Evolutionary conservation across 2,113 vertebrate species (phyloP), one percentile per base, ranked within the genome.

Genomic region (Pangasianodon gigas): DNA sequence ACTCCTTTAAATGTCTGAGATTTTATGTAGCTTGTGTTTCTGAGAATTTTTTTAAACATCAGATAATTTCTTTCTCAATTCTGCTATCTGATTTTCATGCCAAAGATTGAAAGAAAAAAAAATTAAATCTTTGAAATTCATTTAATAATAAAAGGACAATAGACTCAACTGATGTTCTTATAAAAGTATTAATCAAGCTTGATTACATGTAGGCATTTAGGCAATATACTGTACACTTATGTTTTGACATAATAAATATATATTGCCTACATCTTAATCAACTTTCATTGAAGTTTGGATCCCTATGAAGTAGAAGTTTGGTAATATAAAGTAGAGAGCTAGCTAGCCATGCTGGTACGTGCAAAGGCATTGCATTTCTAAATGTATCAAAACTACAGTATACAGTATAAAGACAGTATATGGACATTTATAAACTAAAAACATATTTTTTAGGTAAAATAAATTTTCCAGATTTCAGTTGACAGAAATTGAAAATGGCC

Each of bases 401-500:
- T 58, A 19, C 56, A 58, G 56, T 54, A 81, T 81, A 8, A 81
- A 18, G 14, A 54, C 48, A 14, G 14, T 54, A 81, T 4, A 8
- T n/a, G 14, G 48, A n/a, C 2, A 54, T 81, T 81, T 81, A 16
- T 16, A 54, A 32, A 54, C 16, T 32, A 26, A 14, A 24, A 29
- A 32, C 51, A 41, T 60, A 32, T 32, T 82, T 32, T 82, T 41
- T 83, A 83, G 19, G n/a, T 60, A 60, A 58, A 58, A 18, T 37
- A n/a, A 48, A 52, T 32, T 81, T 32, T 7, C 46, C 79, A 81
- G 82, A 62, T 84, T 62, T 62, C 58, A 46, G 56, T 29, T 44
- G 82, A 56, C 65, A 75, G 71, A 32, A 89, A 24, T 52, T 54
- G 11, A 52, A 88, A 89, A 87, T 46, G 52, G n/a, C 84, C 81